Evolutionary conservation across 2,888 invertebrate species (phyloP).

Genomic region (Parasteatoda lunata): DNA sequence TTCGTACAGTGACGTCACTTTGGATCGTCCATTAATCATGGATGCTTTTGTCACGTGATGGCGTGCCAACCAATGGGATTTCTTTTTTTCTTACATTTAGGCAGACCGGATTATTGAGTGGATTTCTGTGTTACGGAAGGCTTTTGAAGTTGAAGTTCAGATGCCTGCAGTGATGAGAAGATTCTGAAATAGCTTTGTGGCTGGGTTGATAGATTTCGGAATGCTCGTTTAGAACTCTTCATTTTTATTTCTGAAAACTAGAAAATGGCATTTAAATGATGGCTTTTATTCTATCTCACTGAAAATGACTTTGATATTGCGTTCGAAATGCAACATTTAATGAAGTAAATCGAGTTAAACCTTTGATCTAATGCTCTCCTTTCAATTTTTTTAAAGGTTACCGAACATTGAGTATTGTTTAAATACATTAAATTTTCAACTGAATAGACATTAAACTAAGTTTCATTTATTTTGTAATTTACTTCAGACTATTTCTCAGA

Average conservation of each 20-base stretch:
- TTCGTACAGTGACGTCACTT: conserved; percentile 49
- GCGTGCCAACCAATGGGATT: conserved; percentile 45
- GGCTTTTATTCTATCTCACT: neutral
- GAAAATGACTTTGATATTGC: neutral
- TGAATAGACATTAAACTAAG: no score
- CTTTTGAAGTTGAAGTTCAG: conserved; percentile 51
- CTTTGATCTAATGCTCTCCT: neutral
- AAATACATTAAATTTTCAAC: no score
- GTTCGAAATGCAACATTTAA: neutral
- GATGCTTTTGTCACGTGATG: conserved; percentile 59
- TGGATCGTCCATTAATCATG: conserved; percentile 52
- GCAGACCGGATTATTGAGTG: conserved; percentile 56
- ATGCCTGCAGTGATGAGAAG: conserved; percentile 33
- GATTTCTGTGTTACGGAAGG: conserved; percentile 60
- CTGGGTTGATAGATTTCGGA: conserved; percentile 16
- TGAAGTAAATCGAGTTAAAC: neutral
- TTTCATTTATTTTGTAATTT: no score
- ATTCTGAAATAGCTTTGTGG: conserved; percentile 39
- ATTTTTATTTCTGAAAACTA: conserved; percentile 30
- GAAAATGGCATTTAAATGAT: conserved; percentile 57
- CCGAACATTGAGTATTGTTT: no score
- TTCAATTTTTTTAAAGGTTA: neutral
- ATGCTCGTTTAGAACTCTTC: conserved; percentile 12
- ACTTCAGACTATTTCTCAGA: no score
- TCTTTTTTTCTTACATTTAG: conserved; percentile 45